Conservation (phyloP, 2,888 invertebrate species). For the Rotaria macrura region DNA sequence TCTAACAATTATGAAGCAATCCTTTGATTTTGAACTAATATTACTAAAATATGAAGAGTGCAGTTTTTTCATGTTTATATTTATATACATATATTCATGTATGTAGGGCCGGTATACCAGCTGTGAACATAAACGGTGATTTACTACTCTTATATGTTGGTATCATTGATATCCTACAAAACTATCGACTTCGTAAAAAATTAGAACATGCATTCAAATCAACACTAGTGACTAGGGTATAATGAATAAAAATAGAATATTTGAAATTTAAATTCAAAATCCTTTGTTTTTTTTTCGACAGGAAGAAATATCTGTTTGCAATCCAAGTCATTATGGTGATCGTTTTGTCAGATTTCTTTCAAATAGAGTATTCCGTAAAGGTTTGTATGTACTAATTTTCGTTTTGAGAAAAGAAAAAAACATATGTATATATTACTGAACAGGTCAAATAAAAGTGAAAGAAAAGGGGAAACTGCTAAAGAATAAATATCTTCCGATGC, state of each 20-base stretch:
- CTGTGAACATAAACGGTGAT: constrained; percentile 27
- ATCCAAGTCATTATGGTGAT: constrained; percentile 31
- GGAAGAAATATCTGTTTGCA: constrained; percentile 31
- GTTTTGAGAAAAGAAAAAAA: no score
- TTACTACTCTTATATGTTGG: constrained; percentile 66
- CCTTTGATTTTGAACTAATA: no score
- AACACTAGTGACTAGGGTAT: not conserved
- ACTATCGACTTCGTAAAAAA: constrained; percentile 89
- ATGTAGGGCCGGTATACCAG: constrained; percentile 26
- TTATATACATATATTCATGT: not conserved
- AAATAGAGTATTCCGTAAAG: constrained; percentile 26
- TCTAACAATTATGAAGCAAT: no score
- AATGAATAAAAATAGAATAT: no score
- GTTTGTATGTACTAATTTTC: no score
- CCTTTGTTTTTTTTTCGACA: not conserved
- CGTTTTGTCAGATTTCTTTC: constrained; percentile 31
- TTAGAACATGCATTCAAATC: constrained; percentile 76
- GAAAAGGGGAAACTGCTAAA: no score
- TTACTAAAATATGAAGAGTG: not conserved
- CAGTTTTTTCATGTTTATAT: not conserved
- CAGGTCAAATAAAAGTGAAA: no score
- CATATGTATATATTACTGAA: no score
- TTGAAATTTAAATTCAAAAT: no score
- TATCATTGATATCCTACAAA: constrained; percentile 95
- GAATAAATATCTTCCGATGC: no score